Evolutionary conservation across 2,888 invertebrate species (phyloP), one percentile per base, ranked within the genome.

Genomic region (Apeira syringaria): DNA sequence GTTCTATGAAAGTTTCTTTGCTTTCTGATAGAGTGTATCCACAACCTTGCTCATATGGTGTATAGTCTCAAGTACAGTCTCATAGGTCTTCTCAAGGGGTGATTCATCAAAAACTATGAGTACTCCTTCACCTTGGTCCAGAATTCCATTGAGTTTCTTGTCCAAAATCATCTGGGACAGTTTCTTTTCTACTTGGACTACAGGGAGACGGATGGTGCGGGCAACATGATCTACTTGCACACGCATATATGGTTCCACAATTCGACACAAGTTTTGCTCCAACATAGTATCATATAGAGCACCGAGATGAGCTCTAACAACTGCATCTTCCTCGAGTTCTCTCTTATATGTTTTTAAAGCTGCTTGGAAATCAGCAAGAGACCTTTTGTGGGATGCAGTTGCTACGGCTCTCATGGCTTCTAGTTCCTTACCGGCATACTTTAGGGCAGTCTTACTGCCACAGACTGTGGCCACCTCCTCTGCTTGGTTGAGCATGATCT

Each of bases 11-110:
- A 99, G 93, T 90, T 99, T 99, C 92, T 99, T 99, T 59, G 99
- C 99, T 91, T 99, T 99, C 92, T 98, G 98, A 91, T 99, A 99
- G 64, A 99, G 93, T 36, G 99, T 98, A 88, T 99, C 99, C 64
- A 99, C 99, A 71, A 99, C 99, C 93, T 99, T 99, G 69, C 99
- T 98, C 98, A 99, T 98, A 85, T 97, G 98, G 80, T 98, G 98
- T 81, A 99, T 97, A 50, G 98, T 98, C 81, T 98, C 98, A 76
- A 99, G 91, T 42, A 99, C 98, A 71, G 97, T 96, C 91, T 98
- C 98, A 71, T 99, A 99, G 10, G 99, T 99, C 81, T 98, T 97
- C 82, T 99, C 99, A 45, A 96, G 94, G 30, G 95, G 94, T 43
- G 96, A 95, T 75, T 98, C 97, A 79, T 99, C 99, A 82, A 99